Evolutionary conservation across 2,113 vertebrate species (phyloP).

Genomic region (Brachyhypopomus gauderio): DNA sequence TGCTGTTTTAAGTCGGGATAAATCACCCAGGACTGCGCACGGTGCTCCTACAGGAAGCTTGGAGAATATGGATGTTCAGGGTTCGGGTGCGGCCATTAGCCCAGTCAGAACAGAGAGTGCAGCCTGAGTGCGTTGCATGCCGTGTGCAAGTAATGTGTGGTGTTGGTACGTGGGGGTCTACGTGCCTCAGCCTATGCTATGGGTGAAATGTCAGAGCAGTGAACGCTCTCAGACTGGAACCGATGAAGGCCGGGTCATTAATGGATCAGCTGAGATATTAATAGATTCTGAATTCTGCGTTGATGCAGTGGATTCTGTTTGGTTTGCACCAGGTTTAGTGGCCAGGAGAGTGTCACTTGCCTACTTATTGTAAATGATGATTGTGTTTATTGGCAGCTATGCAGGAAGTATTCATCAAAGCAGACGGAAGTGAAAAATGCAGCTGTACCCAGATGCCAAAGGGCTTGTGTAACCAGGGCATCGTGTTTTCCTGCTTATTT

Average conservation of each 20-base stretch:
- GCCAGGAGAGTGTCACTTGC: no score
- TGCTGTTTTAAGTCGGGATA: slow-evolving; percentile 36
- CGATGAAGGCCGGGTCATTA: no score
- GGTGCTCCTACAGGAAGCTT: slow-evolving; percentile 27
- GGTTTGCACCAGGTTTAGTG: no score
- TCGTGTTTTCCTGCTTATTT: neutral
- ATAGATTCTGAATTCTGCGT: no score
- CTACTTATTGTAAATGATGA: neutral
- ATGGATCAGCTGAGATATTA: no score
- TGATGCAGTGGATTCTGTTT: no score
- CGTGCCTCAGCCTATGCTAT: no score
- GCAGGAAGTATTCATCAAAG: neutral
- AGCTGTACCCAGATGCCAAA: neutral
- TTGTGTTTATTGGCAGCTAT: neutral
- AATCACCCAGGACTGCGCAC: slow-evolving; percentile 41
- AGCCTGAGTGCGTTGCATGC: neutral
- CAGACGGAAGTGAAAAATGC: neutral
- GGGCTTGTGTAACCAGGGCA: no score
- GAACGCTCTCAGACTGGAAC: no score
- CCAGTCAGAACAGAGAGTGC: neutral
- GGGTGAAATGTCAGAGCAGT: no score
- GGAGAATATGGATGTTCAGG: slow-evolving; percentile 4
- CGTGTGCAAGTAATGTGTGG: neutral
- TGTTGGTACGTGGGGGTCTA: neutral
- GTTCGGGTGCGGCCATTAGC: neutral